Percentiles rank a stretch among this genome's conserved stretches.
phyloP scores from a whole-genome alignment of 2,888 invertebrate species.

The Standfussiana lucernea region DNA sequence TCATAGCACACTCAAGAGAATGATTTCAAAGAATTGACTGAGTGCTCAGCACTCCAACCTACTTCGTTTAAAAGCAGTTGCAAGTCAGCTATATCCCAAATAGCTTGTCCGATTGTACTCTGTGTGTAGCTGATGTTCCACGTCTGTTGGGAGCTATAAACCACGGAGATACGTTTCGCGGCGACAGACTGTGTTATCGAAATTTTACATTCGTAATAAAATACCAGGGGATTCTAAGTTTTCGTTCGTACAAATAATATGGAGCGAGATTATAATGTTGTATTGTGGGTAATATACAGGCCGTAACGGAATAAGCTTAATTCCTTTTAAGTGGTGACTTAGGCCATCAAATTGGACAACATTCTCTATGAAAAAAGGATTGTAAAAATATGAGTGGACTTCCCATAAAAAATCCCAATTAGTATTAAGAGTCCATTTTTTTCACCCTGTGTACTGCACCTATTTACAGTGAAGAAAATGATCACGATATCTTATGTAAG shows the following conservation, averaged over 20 bases:
- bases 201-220: conserved; percentile 72
- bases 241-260: conserved; percentile 24
- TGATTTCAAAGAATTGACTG: background rate
- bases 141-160: conserved; percentile 68
- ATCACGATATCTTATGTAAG: too few relatives aligned
- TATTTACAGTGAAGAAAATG: background rate
- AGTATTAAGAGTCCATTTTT: background rate
- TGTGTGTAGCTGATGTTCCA: conserved; percentile 36
- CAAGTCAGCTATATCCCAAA: background rate
- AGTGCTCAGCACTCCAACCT: background rate
- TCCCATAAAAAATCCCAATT: background rate
- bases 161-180: conserved; percentile 67
- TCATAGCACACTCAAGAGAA: background rate
- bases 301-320: too few relatives aligned
- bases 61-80: background rate
- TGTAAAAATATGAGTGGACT: background rate
- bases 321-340: background rate
- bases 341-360: background rate
- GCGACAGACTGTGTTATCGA: conserved; percentile 69
- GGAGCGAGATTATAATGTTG: conserved; percentile 30
- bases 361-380: background rate
- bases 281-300: background rate
- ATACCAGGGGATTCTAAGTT: conserved; percentile 56
- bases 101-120: conserved; percentile 13
- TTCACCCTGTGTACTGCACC: background rate